phyloP scores from a whole-genome alignment of 1,140 invertebrate species.

The Matsumurasca onukii region DNA sequence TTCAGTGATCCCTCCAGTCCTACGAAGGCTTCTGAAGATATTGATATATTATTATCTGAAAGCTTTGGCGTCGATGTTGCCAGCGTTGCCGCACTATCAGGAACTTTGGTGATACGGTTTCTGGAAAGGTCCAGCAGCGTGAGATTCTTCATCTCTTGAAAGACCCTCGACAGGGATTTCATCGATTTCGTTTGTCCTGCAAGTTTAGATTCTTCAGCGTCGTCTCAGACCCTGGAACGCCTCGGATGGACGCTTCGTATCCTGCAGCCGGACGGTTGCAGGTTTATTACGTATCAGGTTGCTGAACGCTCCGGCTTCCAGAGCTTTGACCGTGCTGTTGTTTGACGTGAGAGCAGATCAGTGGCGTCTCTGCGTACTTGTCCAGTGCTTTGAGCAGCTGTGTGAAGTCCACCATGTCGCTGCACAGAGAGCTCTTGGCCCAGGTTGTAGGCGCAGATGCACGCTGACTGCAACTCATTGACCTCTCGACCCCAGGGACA shows the following conservation, averaged over 20 bases:
- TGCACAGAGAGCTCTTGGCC: conserved; percentile 81
- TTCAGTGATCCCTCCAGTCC: conserved; percentile 81
- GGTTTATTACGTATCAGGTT: conserved; percentile 76
- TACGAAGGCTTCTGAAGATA: conserved; percentile 65
- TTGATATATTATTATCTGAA: conserved; percentile 81
- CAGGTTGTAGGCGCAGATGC: conserved; percentile 83
- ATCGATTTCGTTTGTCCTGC: conserved; percentile 77
- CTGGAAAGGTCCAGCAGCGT: conserved; percentile 83
- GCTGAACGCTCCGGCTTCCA: conserved; percentile 68
- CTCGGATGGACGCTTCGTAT: conserved; percentile 67
- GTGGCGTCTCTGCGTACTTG: conserved; percentile 65
- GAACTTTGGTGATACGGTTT: conserved; percentile 71
- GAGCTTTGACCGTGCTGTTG: conserved; percentile 72
- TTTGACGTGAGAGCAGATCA: conserved; percentile 87
- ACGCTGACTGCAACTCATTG: conserved; percentile 76
- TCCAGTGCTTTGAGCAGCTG: conserved; percentile 69
- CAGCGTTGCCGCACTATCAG: conserved; percentile 65
- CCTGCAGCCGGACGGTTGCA: conserved; percentile 82
- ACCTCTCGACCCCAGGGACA: conserved; percentile 81
- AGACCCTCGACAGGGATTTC: conserved; percentile 72
- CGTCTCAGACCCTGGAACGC: conserved; percentile 80
- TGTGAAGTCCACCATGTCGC: conserved; percentile 78
- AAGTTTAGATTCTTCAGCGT: conserved; percentile 81
- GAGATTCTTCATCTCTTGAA: conserved; percentile 67
- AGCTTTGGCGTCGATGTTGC: conserved; percentile 80